These are phyloP conservation scores for Trigoniulus corallinus DNA, from an alignment of 1,140 invertebrate genomes.

Conservation along the genomic window DNA sequence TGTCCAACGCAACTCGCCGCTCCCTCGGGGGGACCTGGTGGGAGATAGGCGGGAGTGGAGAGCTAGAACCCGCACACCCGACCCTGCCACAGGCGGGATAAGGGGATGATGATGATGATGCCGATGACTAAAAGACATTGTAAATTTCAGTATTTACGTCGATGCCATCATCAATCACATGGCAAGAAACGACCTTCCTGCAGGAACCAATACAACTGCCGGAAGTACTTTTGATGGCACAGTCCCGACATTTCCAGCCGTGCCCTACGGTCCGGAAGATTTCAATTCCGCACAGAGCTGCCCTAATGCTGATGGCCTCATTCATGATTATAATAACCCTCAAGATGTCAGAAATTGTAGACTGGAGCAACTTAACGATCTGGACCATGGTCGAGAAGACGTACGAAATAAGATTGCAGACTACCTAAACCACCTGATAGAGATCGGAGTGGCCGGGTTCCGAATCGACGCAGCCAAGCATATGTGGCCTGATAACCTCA, in stretches of 20 bases:
- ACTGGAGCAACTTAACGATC: constrained; percentile 49
- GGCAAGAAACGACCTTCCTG: constrained; percentile 38
- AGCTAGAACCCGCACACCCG: too few species aligned
- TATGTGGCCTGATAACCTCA: constrained; percentile 60
- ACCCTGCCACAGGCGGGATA: too few species aligned
- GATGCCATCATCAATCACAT: constrained; percentile 80
- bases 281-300: constrained; percentile 21
- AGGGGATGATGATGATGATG: too few species aligned
- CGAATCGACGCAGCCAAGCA: constrained; percentile 58
- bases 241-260: constrained; percentile 26
- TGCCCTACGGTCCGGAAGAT: constrained; percentile 28
- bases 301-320: constrained; percentile 15
- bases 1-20: too few species aligned
- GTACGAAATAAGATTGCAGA: constrained; percentile 47
- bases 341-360: constrained; percentile 47
- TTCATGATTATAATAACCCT: too few species aligned
- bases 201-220: constrained; percentile 36
- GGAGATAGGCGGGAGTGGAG: too few species aligned
- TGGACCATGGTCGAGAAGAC: constrained; percentile 44
- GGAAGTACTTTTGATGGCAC: constrained; percentile 33
- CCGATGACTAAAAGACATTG: too few species aligned
- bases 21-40: too few species aligned
- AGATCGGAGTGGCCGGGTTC: constrained; percentile 64
- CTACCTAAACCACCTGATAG: constrained; percentile 51
- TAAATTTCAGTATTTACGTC: constrained; percentile 51